Evolutionary conservation across 2,888 invertebrate species (phyloP).

Genomic region (Machimus atricapillus): DNA sequence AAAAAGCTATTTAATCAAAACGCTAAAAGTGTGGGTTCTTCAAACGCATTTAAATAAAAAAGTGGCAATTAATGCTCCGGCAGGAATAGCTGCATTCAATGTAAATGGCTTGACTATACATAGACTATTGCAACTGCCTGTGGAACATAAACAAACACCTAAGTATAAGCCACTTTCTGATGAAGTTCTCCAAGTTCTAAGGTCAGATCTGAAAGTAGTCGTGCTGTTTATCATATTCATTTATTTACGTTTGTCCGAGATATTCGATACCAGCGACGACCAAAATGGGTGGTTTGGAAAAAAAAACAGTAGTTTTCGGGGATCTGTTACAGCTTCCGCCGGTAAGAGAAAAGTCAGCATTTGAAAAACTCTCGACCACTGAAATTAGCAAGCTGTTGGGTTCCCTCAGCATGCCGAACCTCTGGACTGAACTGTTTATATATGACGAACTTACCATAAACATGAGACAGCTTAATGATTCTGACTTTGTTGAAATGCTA

Average conservation of each 20-base stretch:
- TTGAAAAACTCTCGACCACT: neutral
- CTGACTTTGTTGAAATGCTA: too few relatives aligned
- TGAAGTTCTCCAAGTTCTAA: neutral
- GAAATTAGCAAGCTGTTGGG: neutral
- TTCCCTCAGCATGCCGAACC: neutral
- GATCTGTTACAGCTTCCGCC: slow-evolving; percentile 7
- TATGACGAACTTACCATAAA: too few relatives aligned
- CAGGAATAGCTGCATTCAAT: slow-evolving; percentile 12
- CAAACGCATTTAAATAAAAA: neutral
- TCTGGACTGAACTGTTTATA: too few relatives aligned
- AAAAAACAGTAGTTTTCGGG: neutral
- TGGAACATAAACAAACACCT: too few relatives aligned
- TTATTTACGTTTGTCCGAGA: slow-evolving; percentile 4
- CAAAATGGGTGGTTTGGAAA: neutral
- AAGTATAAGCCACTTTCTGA: slow-evolving; percentile 4
- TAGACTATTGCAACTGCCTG: too few relatives aligned
- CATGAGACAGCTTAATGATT: too few relatives aligned
- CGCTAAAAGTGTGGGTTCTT: neutral
- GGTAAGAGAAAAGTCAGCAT: neutral
- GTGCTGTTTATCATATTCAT: slow-evolving; percentile 25
- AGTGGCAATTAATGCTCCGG: neutral
- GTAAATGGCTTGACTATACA: too few relatives aligned
- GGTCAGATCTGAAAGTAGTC: neutral
- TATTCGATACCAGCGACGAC: neutral
- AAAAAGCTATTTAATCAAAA: neutral